Evolutionary conservation across 2,888 invertebrate species (phyloP).

Genomic region (Autographa pulchrina): DNA sequence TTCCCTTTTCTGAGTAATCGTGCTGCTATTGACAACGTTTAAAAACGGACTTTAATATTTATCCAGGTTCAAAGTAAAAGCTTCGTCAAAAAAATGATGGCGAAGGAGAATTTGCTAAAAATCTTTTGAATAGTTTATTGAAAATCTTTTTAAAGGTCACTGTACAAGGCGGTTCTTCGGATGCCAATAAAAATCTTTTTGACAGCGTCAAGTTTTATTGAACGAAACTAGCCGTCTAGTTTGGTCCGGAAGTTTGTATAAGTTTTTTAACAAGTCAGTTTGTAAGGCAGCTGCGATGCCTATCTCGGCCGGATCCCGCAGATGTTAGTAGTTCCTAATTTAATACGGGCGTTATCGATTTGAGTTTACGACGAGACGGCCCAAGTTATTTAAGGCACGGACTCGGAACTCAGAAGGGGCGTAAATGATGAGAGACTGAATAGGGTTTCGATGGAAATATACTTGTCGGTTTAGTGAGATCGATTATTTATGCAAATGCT

Average conservation of each 20-base stretch:
- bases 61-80: slow-evolving; percentile 19
- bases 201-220: slow-evolving; percentile 26
- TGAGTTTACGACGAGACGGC: slow-evolving; percentile 53
- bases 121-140: slow-evolving; percentile 28
- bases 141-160: slow-evolving; percentile 16
- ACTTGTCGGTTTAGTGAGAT: slow-evolving; percentile 2
- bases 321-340: slow-evolving; percentile 65
- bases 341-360: slow-evolving; percentile 67
- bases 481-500: slow-evolving; percentile 5
- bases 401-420: slow-evolving; percentile 22
- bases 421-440: slow-evolving; percentile 17
- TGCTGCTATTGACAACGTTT: not conserved
- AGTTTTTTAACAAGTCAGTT: slow-evolving; percentile 36
- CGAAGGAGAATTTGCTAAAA: slow-evolving; percentile 12
- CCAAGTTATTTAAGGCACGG: slow-evolving; percentile 54
- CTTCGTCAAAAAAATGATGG: slow-evolving; percentile 11
- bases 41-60: not conserved
- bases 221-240: slow-evolving; percentile 9
- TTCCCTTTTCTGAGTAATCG: not conserved
- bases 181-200: slow-evolving; percentile 37
- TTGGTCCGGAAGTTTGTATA: slow-evolving; percentile 6
- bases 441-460: slow-evolving; percentile 10
- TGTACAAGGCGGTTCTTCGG: slow-evolving; percentile 7
- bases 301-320: slow-evolving; percentile 48
- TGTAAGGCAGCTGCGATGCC: slow-evolving; percentile 41